Evolutionary conservation across 2,888 invertebrate genomes (phyloP).

Genomic region (Lypha dubia): DNA sequence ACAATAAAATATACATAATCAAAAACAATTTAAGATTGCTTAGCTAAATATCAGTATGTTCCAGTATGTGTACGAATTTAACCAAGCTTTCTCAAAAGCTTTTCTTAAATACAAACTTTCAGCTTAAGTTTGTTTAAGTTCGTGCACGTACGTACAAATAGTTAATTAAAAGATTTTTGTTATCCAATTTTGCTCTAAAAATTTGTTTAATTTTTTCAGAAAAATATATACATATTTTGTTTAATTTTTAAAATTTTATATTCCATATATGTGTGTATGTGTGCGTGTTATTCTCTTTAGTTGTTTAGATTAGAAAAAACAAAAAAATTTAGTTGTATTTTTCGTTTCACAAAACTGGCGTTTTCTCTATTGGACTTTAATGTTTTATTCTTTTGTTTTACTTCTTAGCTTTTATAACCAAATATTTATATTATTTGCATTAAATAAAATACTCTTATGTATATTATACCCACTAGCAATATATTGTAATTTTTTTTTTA

Average conservation of each 20-base stretch:
- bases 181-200: slow-evolving; percentile 36
- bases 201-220: slow-evolving; percentile 1
- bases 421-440: slow-evolving; percentile 12
- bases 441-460: neutral
- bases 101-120: no score
- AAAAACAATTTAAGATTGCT: slow-evolving; percentile 8
- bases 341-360: slow-evolving; percentile 26
- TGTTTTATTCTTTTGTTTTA: slow-evolving; percentile 28
- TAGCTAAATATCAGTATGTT: slow-evolving; percentile 1
- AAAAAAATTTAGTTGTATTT: slow-evolving; percentile 11
- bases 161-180: slow-evolving; percentile 12
- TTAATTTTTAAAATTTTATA: slow-evolving; percentile 53
- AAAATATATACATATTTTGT: neutral
- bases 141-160: neutral
- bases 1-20: slow-evolving; percentile 37
- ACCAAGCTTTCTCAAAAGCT: no score
- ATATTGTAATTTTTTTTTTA: no score
- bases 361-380: neutral
- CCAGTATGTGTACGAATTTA: no score
- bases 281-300: slow-evolving; percentile 66
- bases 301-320: slow-evolving; percentile 58
- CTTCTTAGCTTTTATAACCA: slow-evolving; percentile 21
- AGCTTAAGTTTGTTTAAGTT: no score
- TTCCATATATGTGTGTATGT: slow-evolving; percentile 62
- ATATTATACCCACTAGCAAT: slow-evolving; percentile 36